A percentile compares a stretch with the other conserved stretches of the same genome.
Evolutionary conservation across 2,888 invertebrate species (phyloP).

Genomic region (Morpho deidamia): DNA sequence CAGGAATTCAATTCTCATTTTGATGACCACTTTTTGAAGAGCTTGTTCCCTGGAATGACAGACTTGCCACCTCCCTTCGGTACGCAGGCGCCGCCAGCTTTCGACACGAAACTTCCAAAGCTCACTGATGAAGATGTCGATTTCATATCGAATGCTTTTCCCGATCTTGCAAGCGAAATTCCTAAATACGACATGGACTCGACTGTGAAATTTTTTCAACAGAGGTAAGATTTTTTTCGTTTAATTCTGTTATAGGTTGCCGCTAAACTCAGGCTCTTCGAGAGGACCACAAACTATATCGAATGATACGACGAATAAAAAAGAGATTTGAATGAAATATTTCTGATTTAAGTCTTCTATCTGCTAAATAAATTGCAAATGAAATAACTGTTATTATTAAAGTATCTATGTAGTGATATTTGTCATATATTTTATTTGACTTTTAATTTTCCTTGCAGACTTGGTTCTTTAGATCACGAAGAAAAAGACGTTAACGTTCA

Average conservation of each 20-base stretch:
- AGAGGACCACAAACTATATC: no score
- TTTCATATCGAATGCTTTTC: slow-evolving; percentile 80
- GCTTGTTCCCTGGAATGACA: slow-evolving; percentile 93
- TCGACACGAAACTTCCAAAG: slow-evolving; percentile 85
- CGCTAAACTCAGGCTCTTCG: no score
- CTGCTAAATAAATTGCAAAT: no score
- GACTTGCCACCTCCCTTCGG: slow-evolving; percentile 92
- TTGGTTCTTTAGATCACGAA: slow-evolving; percentile 46
- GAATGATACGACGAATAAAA: no score
- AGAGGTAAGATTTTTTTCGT: slow-evolving; percentile 57
- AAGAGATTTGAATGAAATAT: no score
- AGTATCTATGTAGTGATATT: no score
- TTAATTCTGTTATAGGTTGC: not conserved
- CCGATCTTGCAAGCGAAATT: slow-evolving; percentile 81
- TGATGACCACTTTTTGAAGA: slow-evolving; percentile 90
- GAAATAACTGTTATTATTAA: no score
- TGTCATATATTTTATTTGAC: no score
- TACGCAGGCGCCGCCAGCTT: slow-evolving; percentile 86
- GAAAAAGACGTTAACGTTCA: slow-evolving; percentile 59
- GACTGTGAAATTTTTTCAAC: slow-evolving; percentile 85
- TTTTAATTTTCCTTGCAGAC: slow-evolving; percentile 36
- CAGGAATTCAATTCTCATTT: slow-evolving; percentile 87
- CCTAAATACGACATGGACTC: slow-evolving; percentile 83
- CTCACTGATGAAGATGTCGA: slow-evolving; percentile 81
- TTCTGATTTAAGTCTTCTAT: no score